Evolutionary conservation across 1,140 invertebrate genomes (phyloP), one percentile per base, ranked within the genome.

Genomic region (Harlomillsia oculata): DNA sequence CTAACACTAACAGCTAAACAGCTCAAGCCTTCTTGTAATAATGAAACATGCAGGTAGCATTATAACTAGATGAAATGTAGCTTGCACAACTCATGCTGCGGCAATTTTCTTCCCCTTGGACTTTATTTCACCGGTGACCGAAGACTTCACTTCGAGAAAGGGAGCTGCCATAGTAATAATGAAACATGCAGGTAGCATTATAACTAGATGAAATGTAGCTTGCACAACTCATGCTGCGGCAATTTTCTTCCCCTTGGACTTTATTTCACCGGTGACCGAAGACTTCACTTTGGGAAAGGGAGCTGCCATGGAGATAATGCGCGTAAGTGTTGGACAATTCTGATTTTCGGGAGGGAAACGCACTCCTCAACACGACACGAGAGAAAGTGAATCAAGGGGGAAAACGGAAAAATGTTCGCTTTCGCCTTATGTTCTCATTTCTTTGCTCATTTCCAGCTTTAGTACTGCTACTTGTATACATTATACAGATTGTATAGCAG

Each of bases 261-360:
- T n/a, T n/a, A n/a, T n/a, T n/a, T n/a, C n/a, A n/a, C n/a, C n/a
- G n/a, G n/a, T n/a, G n/a, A n/a, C n/a, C n/a, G n/a, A n/a, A n/a
- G n/a, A n/a, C n/a, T n/a, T n/a, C 28, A 16, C 45, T 48, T 5
- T 32, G n/a, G 25, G 14, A n/a, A 23, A 34, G 46, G 46, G 46
- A 57, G 46, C 41, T 57, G 46, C 37, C 46, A 57, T 43, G 46
- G 37, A 50, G 46, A 57, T 57, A 57, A 57, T 57, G 51, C 43
- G 34, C 39, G 23, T 23, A 57, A 57, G 55, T 57, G 55, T 57
- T 57, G 55, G 55, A 51, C 55, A 57, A 50, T n/a, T n/a, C 51
- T 57, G 55, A 57, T 57, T 57, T 57, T 50, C 46, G 55, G 48
- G 51, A 51, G 18, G 39, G 49, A 26, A 18, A 41, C 18, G 29